A percentile compares a stretch with the other conserved stretches of the same genome.
Evolutionary conservation across 2,113 vertebrate species (phyloP).

Genomic region (Microcebus ravelobensis): DNA sequence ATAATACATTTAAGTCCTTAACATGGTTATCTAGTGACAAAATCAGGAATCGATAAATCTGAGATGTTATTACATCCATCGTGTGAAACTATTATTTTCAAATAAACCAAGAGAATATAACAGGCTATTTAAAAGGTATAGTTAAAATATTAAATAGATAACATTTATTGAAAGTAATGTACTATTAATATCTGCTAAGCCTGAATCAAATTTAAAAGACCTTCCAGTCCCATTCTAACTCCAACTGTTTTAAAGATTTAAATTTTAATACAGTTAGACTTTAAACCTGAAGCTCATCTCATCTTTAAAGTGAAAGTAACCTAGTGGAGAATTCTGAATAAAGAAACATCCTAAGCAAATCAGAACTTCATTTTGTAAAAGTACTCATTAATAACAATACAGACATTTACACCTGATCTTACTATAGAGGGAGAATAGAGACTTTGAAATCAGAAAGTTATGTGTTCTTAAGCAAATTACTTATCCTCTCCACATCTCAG

Average conservation of each 20-base stretch:
- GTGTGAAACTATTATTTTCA: not conserved
- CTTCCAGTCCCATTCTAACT: not conserved
- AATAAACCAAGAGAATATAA: not conserved
- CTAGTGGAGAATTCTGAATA: not conserved
- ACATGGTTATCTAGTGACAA: not conserved
- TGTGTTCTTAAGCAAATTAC: not conserved
- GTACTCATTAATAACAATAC: not conserved
- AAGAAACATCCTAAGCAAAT: not conserved
- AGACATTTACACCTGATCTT: not conserved
- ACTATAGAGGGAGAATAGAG: not conserved
- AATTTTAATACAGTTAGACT: not conserved
- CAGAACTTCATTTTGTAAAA: not conserved
- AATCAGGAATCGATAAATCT: constrained; percentile 29
- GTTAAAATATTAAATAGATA: not conserved
- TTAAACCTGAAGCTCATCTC: constrained; percentile 26
- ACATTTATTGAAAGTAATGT: not conserved
- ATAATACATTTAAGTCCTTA: not conserved
- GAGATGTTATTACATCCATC: not conserved
- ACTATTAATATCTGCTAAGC: not conserved
- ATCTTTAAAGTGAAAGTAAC: not conserved
- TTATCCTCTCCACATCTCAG: not conserved
- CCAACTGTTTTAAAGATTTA: not conserved
- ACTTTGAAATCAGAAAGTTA: not conserved
- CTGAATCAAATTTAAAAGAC: not conserved
- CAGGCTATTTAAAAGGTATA: not conserved